A percentile compares a stretch with the other conserved stretches of the same genome.
Conservation (phyloP, 1,140 invertebrate genomes). For the Neotoxoptera formosana region DNA sequence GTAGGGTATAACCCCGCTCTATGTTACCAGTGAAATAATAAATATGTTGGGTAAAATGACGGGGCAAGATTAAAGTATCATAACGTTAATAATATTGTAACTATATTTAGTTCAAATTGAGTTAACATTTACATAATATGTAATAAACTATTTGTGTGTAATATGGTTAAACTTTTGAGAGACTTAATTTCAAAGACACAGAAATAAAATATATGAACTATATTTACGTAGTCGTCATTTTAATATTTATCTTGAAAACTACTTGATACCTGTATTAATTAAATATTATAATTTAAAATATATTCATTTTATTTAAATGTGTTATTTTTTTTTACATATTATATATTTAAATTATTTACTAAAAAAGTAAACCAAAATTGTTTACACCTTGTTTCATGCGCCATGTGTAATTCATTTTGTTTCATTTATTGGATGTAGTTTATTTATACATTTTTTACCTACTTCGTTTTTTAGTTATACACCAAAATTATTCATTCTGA, state of each 20-base stretch:
- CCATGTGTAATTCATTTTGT: background rate
- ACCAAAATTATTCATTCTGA: too few species aligned
- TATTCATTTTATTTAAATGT: background rate
- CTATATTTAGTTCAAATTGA: constrained; percentile 1
- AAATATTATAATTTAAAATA: background rate
- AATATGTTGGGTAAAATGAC: background rate
- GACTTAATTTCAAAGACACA: background rate
- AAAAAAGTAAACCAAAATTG: background rate
- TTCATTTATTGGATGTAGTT: too few species aligned
- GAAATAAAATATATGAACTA: background rate
- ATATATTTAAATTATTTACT: background rate
- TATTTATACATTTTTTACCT: too few species aligned
- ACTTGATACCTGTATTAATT: background rate
- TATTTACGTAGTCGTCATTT: background rate
- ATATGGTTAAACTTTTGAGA: background rate
- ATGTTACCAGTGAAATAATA: background rate
- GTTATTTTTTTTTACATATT: background rate
- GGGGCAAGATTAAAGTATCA: constrained; percentile 17
- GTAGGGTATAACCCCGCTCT: background rate
- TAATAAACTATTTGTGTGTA: background rate
- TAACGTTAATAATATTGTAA: constrained; percentile 22
- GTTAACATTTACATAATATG: background rate
- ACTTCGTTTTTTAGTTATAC: too few species aligned
- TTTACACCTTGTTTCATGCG: background rate
- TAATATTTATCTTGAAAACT: background rate